Evolutionary conservation across 2,113 vertebrate species (phyloP), one percentile per base, ranked within the genome.

Genomic region (Scomber colias): DNA sequence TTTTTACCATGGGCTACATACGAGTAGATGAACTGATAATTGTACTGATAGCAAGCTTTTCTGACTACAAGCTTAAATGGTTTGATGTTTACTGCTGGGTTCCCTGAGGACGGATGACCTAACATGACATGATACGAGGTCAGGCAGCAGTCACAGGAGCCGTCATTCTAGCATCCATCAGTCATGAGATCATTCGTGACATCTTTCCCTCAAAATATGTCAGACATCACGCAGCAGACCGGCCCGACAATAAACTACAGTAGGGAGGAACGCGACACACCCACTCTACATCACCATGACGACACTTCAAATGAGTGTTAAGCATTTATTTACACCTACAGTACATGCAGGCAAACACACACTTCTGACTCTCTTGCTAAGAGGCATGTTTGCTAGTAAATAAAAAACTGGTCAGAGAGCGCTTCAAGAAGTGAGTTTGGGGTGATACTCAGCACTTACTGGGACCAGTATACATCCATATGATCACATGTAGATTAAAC

Each of bases 151-250:
- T 74, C 68, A 65, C 5, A 45, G 53, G 0, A 12, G 14, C 45
- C 61, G 62, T 66, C 78, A 61, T 14, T 11, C 16, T 49, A 27
- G 50, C 4, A 7, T 54, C 15, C 35, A 55, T 27, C 60, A 71
- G 57, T 50, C 27, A 80, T 50, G 40, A 71, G 15, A 55, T 54
- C 35, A 61, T 21, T 50, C 4, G 6, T 56, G 56, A 76, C 30
- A 12, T 45, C 24, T 64, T 16, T 9, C 13, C 8, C 12, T 17
- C 3, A 35, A 17, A 74, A 50, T 62, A n/a, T 61, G 17, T 74
- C 55, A 61, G 27, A 30, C 17, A 30, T 14, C 11, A 5, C 35
- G 46, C 19, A 45, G 13, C 10, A 54, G 35, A 40, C 8, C 2
- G 21, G 27, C 5, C 19, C 35, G 5, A 53, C 13, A 9, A 7